Base-by-base conservation (phyloP, 1,140 invertebrate genomes). In the Brachionus plicatilis region DNA sequence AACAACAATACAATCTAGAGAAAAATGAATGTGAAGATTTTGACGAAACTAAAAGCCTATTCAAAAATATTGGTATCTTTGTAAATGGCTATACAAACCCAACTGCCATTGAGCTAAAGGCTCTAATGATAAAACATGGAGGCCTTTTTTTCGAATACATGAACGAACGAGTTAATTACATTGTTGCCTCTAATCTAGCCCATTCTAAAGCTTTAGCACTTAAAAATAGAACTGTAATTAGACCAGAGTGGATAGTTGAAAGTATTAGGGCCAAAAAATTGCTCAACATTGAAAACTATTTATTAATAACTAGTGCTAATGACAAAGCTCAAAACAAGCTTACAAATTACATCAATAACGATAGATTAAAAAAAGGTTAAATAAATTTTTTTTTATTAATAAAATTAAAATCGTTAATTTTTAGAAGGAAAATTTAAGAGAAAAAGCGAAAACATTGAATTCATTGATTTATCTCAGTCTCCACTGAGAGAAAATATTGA, bases 41-140 rank as follows among this genome's bases (percentile, higher is more conserved):
- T 6, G 20, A 65, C 27, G 53, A 60, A 20, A 43, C 65, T 11
- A 82, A 82, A 82, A 82, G 41, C 33, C 17, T 82, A 3, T 82
- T 82, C 60, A 43, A 60, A 4, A 68, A 68, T 43, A 82, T 82
- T 27, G 79, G 79, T 6, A 82, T 82, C 45, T 43, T 65, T 20
- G 79, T 82, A 24, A 82, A 82, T 24, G 79, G 79, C 29, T 82
- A 82, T 12, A 82, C 79, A 6, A 60, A 82, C n/a, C 79, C 79
- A 45, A 60, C 79, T 14, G 79, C 79, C 2, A 82, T 82, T 11
- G 79, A 82, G 27, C 43, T 82, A 65, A 82, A 82, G 43, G 79
- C 33, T 29, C n/a, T 82, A 20, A 82, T 82, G 79, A 68, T 82
- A 27, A 82, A 82, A 27, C 41, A 82, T 29, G 79, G 79, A 1